Evolutionary conservation across 2,113 vertebrate species (phyloP), one percentile per base, ranked within the genome.

Genomic region (Lepidothrix coronata): DNA sequence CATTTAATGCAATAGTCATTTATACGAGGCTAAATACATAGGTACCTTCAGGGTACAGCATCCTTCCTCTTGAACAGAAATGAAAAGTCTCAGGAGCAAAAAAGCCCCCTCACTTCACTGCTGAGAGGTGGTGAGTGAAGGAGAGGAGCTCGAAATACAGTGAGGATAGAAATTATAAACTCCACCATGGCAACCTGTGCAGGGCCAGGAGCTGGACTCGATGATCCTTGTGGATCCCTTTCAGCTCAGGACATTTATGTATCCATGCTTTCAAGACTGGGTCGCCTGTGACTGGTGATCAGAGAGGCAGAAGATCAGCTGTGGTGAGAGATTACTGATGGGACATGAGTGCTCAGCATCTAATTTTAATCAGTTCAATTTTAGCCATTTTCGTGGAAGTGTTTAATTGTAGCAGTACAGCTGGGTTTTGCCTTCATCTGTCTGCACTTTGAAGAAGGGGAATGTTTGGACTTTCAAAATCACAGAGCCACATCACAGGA

Each of bases 111-210:
- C 31, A 22, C 24, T 19, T 49, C 4, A 0, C 5, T 14, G 52
- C 43, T 65, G 24, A 25, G 24, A 23, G 33, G 8, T 24, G 16
- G 10, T 17, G 55, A 91, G 23, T 4, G 28, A 68, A 63, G 41
- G 41, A 16, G 0, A 0, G 10, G 35, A 89, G 24, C 6, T 44
- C 1, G 1, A 58, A 44, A 58, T n/a, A 23, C 8, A 18, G 5
- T 1, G 6, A 67, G 17, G 37, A 8, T 2, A 14, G 15, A 65
- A 66, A 48, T 43, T 0, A 58, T 39, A 44, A 44, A 52, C 8
- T 1, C 6, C 9, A 1, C 13, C 31, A n/a, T 33, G 48, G 19
- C 19, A 63, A 51, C 21, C 11, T 1, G 0, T 24, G 25, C 61
- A 59, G 59, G 25, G 59, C 35, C 31, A 51, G 23, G 18, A 14